Base-by-base conservation (phyloP, 2,797 vertebrate genomes). In the Gambelia wislizenii region DNA sequence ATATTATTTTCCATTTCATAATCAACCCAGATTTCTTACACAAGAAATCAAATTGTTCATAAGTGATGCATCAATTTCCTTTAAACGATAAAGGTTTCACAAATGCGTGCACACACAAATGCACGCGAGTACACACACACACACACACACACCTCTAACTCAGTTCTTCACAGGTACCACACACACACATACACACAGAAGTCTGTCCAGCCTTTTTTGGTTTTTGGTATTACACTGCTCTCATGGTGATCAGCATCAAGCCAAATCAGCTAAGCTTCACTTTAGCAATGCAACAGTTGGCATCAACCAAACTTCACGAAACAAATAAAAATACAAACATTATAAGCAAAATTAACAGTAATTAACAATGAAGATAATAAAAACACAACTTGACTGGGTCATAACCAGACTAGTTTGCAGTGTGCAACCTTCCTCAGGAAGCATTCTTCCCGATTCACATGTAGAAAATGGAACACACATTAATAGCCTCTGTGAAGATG, bases 401-500 rank as follows among this genome's bases (percentile, higher is more conserved):
- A 98, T 96, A 95, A 98, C 97, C 93, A 98, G 98, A 98, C 97
- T 94, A 94, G 93, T 92, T 97, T 96, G 95, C 91, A 94, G 75
- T 93, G 91, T 90, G 94, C 95, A 91, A 81, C 89, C 86, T 91
- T 97, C 96, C 96, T 97, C 95, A 94, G 95, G 96, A 95, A 91
- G 91, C 91, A 67, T 87, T 90, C 72, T 92, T 93, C 96, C 96
- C 20, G 91, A 97, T 97, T 97, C 97, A 97, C 85, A 89, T 89
- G 52, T 81, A 92, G 94, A 95, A 92, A 95, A 96, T 89, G 95
- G 95, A 95, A 93, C 94, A 94, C 91, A 94, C 96, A 96, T 94
- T 90, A 93, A 95, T 96, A 97, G 97, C 97, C 95, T 96, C 96
- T 96, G 82, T 64, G 92, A 61, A 95, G 96, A 96, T 97, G 96